These are phyloP conservation scores for Drosophila auraria DNA, from an alignment of 1,140 invertebrate species.

Conservation along the genomic window DNA sequence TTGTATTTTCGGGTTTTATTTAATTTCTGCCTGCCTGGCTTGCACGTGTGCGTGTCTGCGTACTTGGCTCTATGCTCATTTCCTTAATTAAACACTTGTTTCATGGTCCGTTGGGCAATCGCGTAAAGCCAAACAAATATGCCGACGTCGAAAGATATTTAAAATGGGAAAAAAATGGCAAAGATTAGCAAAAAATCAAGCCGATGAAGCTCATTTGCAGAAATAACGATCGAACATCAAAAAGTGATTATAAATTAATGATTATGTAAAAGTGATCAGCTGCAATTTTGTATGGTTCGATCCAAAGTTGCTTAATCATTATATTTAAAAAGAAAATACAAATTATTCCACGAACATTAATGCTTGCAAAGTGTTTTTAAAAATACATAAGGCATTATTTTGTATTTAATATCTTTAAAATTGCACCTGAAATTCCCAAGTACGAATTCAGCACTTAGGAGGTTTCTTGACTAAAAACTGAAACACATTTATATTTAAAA, in stretches of 20 bases:
- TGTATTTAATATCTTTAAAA: neutral
- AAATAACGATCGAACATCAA: constrained; percentile 44
- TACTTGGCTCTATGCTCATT: constrained; percentile 64
- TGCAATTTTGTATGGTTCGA: constrained; percentile 17
- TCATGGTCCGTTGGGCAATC: constrained; percentile 68
- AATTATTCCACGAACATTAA: constrained; percentile 2
- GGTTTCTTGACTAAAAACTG: too few species aligned
- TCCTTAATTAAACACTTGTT: constrained; percentile 83
- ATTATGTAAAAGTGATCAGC: constrained; percentile 43
- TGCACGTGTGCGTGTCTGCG: constrained; percentile 53
- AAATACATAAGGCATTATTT: neutral
- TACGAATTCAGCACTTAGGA: too few species aligned
- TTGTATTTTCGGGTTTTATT: constrained; percentile 62
- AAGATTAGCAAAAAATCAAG: constrained; percentile 35
- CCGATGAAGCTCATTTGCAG: constrained; percentile 40
- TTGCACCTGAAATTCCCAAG: neutral
- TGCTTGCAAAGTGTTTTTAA: neutral
- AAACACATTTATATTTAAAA: too few species aligned
- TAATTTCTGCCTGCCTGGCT: constrained; percentile 46
- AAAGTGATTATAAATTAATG: constrained; percentile 34
- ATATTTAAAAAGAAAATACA: constrained; percentile 19
- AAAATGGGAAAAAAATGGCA: constrained; percentile 22
- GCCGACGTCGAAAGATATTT: constrained; percentile 38
- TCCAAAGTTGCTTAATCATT: constrained; percentile 35
- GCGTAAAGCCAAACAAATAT: constrained; percentile 47